These are phyloP conservation scores for Petrocephalus microphthalmus DNA, from an alignment of 2,113 vertebrate genomes.

Conservation along the genomic window DNA sequence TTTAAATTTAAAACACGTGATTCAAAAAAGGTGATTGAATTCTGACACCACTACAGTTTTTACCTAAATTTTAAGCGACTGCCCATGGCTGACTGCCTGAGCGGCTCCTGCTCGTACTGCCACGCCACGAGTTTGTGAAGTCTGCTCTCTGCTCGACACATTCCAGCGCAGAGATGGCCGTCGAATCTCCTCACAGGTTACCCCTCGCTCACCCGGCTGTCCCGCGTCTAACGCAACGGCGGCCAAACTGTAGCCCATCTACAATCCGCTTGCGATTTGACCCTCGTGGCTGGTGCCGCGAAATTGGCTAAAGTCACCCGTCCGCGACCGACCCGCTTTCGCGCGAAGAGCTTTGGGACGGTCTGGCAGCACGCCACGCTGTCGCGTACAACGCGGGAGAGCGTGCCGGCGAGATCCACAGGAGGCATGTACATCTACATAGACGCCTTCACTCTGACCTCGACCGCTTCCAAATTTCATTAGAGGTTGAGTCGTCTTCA, in stretches of 20 bases:
- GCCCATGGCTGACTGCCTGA: conserved; percentile 33
- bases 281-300: not conserved
- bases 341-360: not conserved
- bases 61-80: not conserved
- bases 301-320: not conserved
- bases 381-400: not conserved
- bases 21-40: not conserved
- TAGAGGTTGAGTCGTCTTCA: not conserved
- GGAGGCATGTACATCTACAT: not conserved
- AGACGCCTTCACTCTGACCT: not conserved
- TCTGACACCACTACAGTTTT: not conserved
- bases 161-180: conserved; percentile 49
- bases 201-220: conserved; percentile 17
- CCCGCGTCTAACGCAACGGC: conserved; percentile 10
- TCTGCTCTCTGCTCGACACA: conserved; percentile 55
- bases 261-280: not conserved
- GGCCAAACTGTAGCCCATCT: conserved; percentile 10
- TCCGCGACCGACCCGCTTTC: not conserved
- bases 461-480: not conserved
- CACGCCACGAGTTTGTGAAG: conserved; percentile 53
- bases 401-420: not conserved
- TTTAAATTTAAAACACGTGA: not conserved
- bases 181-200: not conserved
- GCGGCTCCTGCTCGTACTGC: conserved; percentile 60
- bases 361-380: not conserved